Evolutionary conservation across 2,888 invertebrate genomes (phyloP), one percentile per base, ranked within the genome.

Genomic region (Odontomyia ornata): DNA sequence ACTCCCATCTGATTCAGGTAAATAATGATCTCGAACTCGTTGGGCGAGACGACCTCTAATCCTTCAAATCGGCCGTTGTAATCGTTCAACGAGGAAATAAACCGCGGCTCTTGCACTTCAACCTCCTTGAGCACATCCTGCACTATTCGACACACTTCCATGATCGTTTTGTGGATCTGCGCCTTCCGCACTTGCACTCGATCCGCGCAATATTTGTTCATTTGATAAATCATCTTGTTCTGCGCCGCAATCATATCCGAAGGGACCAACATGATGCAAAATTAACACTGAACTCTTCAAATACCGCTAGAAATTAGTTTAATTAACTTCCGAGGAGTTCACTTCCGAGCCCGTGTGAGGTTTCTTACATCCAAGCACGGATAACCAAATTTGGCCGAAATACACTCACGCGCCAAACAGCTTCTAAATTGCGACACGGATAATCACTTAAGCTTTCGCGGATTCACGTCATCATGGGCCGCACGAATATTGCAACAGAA

Each of bases 1-100:
- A 98, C 98, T 1, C 98, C 98, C 98, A 98, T 98, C 88, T 98
- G 98, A 86, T 98, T 98, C 79, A 98, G 89, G 85, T 97, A 98
- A 81, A 98, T 93, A 81, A 98, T 94, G 79, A 97, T 96, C 88
- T 98, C 97, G 87, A 96, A 98, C 86, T 98, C 97, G 80, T 93
- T 93, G 71, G 97, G 96, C 15, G 97, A 96, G 80, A 97, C 92
- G 71, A 97, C 97, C 84, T 96, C 95, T 77, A 98, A 89, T 5
- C 98, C 97, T 83, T 97, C 97, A 88, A 92, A 97, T 25, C 96
- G 91, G 23, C 95, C 95, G 84, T 95, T 95, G 87, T 94, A 94
- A 83, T 95, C 95, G 80, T 94, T 94, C 76, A 98, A 89, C 25
- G 96, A 96, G 78, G 95, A 96, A 82, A 98, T 97, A 85, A 97